Base-by-base conservation (phyloP, 2,888 invertebrate genomes). In the Parasteatoda lunata region DNA sequence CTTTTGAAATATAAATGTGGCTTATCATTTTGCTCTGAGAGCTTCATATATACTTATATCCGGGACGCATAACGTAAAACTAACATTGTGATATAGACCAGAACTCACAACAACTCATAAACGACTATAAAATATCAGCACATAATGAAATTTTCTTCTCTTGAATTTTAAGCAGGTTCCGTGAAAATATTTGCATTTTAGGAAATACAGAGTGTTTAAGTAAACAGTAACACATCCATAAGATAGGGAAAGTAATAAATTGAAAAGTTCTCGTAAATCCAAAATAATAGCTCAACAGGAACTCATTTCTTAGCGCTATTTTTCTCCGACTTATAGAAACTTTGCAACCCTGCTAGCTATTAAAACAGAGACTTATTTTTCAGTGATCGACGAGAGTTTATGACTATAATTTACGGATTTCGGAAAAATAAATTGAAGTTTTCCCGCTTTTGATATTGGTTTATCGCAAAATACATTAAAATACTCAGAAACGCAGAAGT, bases 261-360 rank as follows among this genome's bases (percentile, higher is more conserved):
- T 59, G 59, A 59, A 59, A 59, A 59, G n/a, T 59, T 59, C 59
- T 59, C 59, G 59, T 59, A 59, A 59, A 59, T 59, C 11, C n/a
- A n/a, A 7, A 59, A 59, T 59, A 13, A 59, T 59, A 59, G n/a
- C 59, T 59, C 59, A 59, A n/a, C 59, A 59, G 59, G 9, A 13
- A 59, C 59, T 59, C 59, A 13, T 59, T 59, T 7, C 59, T 7
- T 59, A 59, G 9, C n/a, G n/a, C 59, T 30, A 30, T 30, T 30
- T 30, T 30, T 30, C 30, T 30, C 30, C 30, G 30, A 30, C 30
- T 30, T 30, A 30, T 30, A 30, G 30, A 30, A 30, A 30, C 30
- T 30, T 30, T 30, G 30, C 30, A 30, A 30, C 30, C n/a, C n/a
- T n/a, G n/a, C n/a, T 9, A 54, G 59, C 59, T 59, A 59, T 59